A percentile compares a stretch with the other conserved stretches of the same genome.
phyloP scores from a whole-genome alignment of 1,140 invertebrate genomes.

The Alviniconcha marisindica region DNA sequence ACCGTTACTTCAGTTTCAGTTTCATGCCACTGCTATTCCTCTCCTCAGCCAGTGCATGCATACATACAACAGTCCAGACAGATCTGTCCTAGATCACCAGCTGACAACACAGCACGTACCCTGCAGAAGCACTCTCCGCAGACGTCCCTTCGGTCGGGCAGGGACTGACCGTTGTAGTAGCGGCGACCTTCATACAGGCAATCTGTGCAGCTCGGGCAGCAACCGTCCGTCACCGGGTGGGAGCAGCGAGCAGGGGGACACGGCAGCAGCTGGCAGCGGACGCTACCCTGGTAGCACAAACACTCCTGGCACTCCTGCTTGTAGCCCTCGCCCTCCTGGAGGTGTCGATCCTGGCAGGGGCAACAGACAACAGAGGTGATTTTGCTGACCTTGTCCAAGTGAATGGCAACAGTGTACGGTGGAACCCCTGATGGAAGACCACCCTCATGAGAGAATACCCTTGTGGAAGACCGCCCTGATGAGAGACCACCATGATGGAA shows the following conservation, averaged over 20 bases:
- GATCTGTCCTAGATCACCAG: too few species aligned
- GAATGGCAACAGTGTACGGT: too few species aligned
- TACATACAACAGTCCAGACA: too few species aligned
- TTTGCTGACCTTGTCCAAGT: too few species aligned
- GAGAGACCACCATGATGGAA: too few species aligned
- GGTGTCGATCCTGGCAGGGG: slow-evolving; percentile 43
- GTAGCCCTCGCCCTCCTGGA: slow-evolving; percentile 49
- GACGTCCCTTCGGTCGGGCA: slow-evolving; percentile 46
- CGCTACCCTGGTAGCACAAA: slow-evolving; percentile 50
- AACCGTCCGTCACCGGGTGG: slow-evolving; percentile 53
- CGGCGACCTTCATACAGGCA: slow-evolving; percentile 57
- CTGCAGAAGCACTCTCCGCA: slow-evolving; percentile 60
- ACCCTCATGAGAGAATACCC: too few species aligned
- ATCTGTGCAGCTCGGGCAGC: slow-evolving; percentile 61
- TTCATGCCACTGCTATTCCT: too few species aligned
- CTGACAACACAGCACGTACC: too few species aligned
- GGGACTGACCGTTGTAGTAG: slow-evolving; percentile 52
- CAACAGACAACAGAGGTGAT: not conserved
- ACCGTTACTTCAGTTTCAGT: too few species aligned
- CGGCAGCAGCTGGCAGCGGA: slow-evolving; percentile 39
- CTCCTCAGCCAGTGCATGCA: too few species aligned
- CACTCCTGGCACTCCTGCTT: slow-evolving; percentile 51
- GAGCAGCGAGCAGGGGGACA: slow-evolving; percentile 53
- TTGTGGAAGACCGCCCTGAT: too few species aligned
- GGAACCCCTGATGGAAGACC: too few species aligned